Evolutionary conservation across 1,140 invertebrate species (phyloP).

Genomic region (Arctopsyche grandis): DNA sequence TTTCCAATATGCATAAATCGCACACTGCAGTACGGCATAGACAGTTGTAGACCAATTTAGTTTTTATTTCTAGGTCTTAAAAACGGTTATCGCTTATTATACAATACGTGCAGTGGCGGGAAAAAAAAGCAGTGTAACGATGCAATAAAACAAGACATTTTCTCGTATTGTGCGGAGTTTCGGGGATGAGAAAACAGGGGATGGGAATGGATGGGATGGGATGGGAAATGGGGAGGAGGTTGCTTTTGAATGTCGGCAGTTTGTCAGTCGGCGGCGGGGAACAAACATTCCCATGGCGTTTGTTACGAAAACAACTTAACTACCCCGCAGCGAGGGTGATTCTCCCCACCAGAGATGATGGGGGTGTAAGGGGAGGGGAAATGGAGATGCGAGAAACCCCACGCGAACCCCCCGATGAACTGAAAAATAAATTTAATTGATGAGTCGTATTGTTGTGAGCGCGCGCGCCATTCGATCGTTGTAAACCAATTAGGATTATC

Average conservation of each 20-base stretch:
- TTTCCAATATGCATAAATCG: no score
- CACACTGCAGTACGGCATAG: no score
- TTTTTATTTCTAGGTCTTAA: neutral
- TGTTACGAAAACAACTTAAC: slow-evolving; percentile 27
- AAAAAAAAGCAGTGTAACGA: neutral
- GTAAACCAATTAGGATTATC: no score
- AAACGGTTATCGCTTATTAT: neutral
- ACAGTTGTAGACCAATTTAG: no score
- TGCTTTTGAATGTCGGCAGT: slow-evolving; percentile 11
- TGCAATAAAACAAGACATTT: slow-evolving; percentile 7
- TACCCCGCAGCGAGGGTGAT: neutral
- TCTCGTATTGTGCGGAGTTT: neutral
- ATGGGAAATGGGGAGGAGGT: neutral
- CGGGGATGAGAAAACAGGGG: neutral
- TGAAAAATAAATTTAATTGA: neutral
- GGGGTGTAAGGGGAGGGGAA: no score
- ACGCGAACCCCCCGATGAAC: no score
- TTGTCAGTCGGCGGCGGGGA: slow-evolving; percentile 18
- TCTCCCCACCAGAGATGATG: neutral
- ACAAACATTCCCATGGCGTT: slow-evolving; percentile 25
- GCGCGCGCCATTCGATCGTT: no score
- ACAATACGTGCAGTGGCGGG: neutral
- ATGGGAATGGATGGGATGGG: no score
- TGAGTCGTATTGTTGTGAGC: neutral
- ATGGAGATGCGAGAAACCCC: no score